These are phyloP conservation scores for Peromyscus leucopus DNA, from an alignment of 2,113 vertebrate genomes.

Conservation along the genomic window DNA sequence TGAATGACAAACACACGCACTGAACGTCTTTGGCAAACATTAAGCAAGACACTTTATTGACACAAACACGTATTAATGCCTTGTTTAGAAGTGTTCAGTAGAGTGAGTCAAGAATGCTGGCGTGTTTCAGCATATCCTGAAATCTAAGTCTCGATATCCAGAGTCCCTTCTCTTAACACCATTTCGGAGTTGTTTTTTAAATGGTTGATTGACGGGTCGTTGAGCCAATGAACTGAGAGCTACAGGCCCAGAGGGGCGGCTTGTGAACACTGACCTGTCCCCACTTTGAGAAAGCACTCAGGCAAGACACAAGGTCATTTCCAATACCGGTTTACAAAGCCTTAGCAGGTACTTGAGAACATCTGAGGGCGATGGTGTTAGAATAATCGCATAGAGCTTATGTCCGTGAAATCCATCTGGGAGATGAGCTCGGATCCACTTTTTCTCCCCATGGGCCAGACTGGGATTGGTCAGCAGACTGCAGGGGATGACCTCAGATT, in stretches of 20 bases:
- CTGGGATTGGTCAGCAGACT: slow-evolving; percentile 70
- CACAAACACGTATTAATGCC: slow-evolving; percentile 83
- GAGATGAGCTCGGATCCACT: slow-evolving; percentile 80
- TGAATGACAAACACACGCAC: slow-evolving; percentile 80
- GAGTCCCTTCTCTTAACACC: slow-evolving; percentile 75
- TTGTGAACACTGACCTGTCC: slow-evolving; percentile 67
- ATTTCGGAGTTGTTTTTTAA: slow-evolving; percentile 68
- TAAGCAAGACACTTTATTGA: slow-evolving; percentile 85
- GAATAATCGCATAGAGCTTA: slow-evolving; percentile 91
- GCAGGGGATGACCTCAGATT: slow-evolving; percentile 69
- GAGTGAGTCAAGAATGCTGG: slow-evolving; percentile 80
- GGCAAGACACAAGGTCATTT: slow-evolving; percentile 85
- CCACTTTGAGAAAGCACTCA: slow-evolving; percentile 83
- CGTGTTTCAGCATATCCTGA: slow-evolving; percentile 84
- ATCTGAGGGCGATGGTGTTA: slow-evolving; percentile 88
- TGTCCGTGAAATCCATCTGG: slow-evolving; percentile 86
- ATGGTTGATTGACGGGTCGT: slow-evolving; percentile 67
- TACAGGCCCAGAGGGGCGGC: not conserved
- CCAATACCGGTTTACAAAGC: slow-evolving; percentile 85
- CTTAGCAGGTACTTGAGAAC: slow-evolving; percentile 87
- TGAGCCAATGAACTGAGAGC: slow-evolving; percentile 62
- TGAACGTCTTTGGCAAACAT: slow-evolving; percentile 91
- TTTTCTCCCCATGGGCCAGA: slow-evolving; percentile 70
- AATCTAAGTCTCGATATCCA: slow-evolving; percentile 82
- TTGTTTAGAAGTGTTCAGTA: slow-evolving; percentile 82